phyloP scores from a whole-genome alignment of 2,797 vertebrate species.

The Loris lydekkerianus region DNA sequence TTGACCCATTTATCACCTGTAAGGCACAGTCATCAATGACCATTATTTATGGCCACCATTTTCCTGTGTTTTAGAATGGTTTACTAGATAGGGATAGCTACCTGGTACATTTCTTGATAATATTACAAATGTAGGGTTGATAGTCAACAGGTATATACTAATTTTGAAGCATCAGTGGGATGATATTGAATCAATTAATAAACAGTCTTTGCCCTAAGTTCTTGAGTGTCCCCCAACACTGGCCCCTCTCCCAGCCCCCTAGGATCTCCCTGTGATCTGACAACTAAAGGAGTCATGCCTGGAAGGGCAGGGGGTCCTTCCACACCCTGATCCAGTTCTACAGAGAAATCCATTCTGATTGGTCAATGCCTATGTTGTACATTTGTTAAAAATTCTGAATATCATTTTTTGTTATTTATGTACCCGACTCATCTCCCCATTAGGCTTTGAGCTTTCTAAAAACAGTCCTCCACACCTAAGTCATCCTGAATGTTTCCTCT shows the following conservation, averaged over 20 bases:
- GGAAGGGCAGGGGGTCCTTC: not conserved
- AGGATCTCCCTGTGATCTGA: not conserved
- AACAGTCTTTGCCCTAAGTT: not conserved
- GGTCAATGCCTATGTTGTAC: not conserved
- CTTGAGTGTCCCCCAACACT: not conserved
- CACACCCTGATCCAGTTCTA: not conserved
- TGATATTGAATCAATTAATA: not conserved
- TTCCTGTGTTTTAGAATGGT: not conserved
- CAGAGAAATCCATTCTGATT: not conserved
- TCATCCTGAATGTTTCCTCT: not conserved
- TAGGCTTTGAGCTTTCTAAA: not conserved
- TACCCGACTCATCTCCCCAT: not conserved
- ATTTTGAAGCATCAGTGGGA: not conserved
- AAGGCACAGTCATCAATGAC: not conserved
- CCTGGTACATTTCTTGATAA: not conserved
- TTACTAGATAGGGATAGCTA: not conserved
- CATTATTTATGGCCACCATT: not conserved
- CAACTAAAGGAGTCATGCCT: not conserved
- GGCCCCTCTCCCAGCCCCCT: not conserved
- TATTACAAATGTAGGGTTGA: not conserved
- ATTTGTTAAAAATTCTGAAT: constrained; percentile 14
- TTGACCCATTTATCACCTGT: not conserved
- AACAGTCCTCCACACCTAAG: not conserved
- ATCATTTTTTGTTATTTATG: not conserved
- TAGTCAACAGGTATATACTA: not conserved